A percentile compares a stretch with the other conserved stretches of the same genome.
Conservation (phyloP, 1,140 invertebrate genomes). For the Globodera rostochiensis region DNA sequence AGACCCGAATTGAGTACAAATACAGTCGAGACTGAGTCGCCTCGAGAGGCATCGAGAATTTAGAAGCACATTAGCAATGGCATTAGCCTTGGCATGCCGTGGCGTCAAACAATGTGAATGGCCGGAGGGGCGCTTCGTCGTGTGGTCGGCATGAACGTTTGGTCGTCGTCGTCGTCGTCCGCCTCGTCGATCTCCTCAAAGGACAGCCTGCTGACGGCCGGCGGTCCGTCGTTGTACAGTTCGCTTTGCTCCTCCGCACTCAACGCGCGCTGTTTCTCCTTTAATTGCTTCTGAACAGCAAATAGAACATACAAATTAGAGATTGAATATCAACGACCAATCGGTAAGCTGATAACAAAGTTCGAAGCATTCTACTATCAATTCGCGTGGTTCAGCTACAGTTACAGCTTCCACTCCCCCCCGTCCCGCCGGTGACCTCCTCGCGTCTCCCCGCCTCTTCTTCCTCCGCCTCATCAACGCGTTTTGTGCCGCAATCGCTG, state of each 20-base stretch:
- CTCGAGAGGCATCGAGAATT: too few species aligned
- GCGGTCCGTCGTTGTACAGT: constrained; percentile 11
- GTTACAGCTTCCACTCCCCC: neutral
- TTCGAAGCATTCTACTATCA: too few species aligned
- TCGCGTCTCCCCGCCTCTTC: constrained; percentile 9
- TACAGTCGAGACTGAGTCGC: too few species aligned
- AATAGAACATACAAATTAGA: too few species aligned
- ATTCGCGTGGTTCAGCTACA: too few species aligned
- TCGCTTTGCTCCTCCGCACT: constrained; percentile 1
- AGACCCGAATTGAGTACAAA: too few species aligned
- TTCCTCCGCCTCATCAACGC: constrained; percentile 10
- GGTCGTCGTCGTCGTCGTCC: neutral
- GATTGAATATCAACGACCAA: too few species aligned
- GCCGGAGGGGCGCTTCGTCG: constrained; percentile 4
- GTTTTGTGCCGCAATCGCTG: neutral
- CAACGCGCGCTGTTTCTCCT: neutral
- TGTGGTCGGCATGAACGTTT: neutral
- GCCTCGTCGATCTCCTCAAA: neutral
- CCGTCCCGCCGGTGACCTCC: neutral
- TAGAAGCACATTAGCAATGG: too few species aligned
- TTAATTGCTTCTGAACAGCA: neutral
- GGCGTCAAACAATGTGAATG: constrained; percentile 4
- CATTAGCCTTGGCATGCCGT: neutral
- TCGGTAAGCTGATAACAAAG: too few species aligned
- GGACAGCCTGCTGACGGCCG: neutral